Evolutionary conservation across 2,113 vertebrate genomes (phyloP).

Genomic region (Hyperopisus bebe): DNA sequence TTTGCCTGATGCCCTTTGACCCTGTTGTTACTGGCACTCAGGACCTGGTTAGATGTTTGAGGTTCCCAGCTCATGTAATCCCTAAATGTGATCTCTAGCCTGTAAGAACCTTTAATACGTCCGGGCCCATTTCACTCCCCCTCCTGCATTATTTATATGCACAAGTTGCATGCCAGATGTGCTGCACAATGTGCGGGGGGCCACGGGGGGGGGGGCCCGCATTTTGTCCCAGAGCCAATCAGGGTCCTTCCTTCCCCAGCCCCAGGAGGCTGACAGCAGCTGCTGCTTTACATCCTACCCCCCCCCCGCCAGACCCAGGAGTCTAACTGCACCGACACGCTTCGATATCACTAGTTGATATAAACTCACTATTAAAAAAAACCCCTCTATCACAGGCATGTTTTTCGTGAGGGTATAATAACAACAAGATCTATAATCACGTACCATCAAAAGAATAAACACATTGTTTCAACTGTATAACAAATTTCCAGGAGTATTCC

Average conservation of each 20-base stretch:
- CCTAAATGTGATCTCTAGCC: not conserved
- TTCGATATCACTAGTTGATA: not conserved
- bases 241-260: not conserved
- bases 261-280: not conserved
- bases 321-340: not conserved
- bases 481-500: not conserved
- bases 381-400: not conserved
- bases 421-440: not conserved
- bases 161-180: conserved; percentile 11
- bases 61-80: conserved; percentile 21
- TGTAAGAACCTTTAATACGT: not conserved
- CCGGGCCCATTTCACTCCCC: not conserved
- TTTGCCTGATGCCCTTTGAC: not conserved
- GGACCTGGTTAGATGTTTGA: conserved; percentile 4
- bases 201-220: not conserved
- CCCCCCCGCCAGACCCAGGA: not conserved
- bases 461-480: not conserved
- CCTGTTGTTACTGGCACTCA: not conserved
- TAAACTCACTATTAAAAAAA: not conserved
- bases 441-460: not conserved
- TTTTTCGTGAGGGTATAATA: not conserved
- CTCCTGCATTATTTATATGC: conserved; percentile 1
- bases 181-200: not conserved
- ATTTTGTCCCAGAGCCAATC: not conserved
- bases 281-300: not conserved